Base-by-base conservation (phyloP, 2,113 vertebrate species). In the Origma solitaria region DNA sequence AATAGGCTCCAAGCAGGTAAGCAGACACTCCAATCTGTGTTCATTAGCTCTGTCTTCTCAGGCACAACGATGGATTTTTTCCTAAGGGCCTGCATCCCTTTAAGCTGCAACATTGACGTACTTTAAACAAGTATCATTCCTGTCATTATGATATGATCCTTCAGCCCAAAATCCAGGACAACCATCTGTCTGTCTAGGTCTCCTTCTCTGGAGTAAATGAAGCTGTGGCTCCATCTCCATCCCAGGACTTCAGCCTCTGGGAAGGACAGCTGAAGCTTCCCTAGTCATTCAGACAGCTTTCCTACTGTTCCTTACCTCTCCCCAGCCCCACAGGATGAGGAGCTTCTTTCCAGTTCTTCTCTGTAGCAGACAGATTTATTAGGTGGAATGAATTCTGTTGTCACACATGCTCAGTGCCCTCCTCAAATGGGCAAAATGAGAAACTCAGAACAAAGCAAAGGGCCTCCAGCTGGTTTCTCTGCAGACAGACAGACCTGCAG, bases 1-100 rank as follows among this genome's bases (percentile, higher is more conserved):
- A 38, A 0, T 0, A 35, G 58, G 21, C 82, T 73, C 8, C 42
- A 19, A 17, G 44, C 49, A 47, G 61, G 38, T 62, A 17, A 40
- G 27, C 45, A 73, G 47, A 16, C n/a, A 19, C 37, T 45, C 40
- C 47, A 5, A 0, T 60, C 19, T n/a, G 1, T 13, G 33, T 38
- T 62, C 49, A 3, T 38, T 35, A 78, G 65, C 31, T 64, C 50
- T 31, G 13, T 24, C 62, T 56, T 65, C 40, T 65, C 54, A 47
- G 44, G 35, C 71, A 47, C 20, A 53, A 2, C 0, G 1, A 7
- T 22, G 19, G 31, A 9, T 44, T 49, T 79, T 85, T 54, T 64
- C 84, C 80, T 18, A 18, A 51, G 72, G 71, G 65, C 54, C 0
- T 0, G 23, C 83, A 35, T 64, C n/a, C 31, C 51, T 81, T 81